phyloP scores from a whole-genome alignment of 2,888 invertebrate species.

The Gymnosoma rotundatum region DNA sequence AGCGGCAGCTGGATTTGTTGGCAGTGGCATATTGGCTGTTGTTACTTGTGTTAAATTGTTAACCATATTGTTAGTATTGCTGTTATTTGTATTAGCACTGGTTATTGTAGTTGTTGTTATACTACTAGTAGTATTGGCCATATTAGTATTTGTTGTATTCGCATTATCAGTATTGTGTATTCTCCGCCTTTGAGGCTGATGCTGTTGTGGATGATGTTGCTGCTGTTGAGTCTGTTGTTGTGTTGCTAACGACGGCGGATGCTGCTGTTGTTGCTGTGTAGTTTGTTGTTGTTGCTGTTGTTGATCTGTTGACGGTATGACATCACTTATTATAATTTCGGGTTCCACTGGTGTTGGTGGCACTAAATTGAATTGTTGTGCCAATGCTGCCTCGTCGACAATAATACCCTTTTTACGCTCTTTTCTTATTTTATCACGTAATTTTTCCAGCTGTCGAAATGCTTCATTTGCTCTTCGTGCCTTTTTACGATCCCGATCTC shows the following conservation, averaged over 20 bases:
- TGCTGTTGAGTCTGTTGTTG: constrained; percentile 65
- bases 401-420: constrained; percentile 80
- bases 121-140: constrained; percentile 66
- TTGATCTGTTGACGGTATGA: constrained; percentile 55
- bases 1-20: constrained; percentile 72
- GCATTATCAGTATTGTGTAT: constrained; percentile 65
- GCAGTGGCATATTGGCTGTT: constrained; percentile 55
- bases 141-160: constrained; percentile 65
- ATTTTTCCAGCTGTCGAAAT: constrained; percentile 79
- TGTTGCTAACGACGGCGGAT: constrained; percentile 68
- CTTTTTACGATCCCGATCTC: constrained; percentile 80
- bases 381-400: constrained; percentile 76
- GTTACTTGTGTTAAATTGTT: constrained; percentile 47
- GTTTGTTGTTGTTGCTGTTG: constrained; percentile 71
- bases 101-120: constrained; percentile 72
- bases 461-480: constrained; percentile 79
- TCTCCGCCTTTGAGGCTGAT: constrained; percentile 63
- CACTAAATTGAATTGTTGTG: constrained; percentile 77
- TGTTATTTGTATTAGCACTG: constrained; percentile 64
- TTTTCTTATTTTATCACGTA: constrained; percentile 80
- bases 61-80: constrained; percentile 56
- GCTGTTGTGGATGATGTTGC: constrained; percentile 63
- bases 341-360: constrained; percentile 78
- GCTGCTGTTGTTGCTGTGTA: constrained; percentile 70
- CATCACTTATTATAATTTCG: constrained; percentile 76